Base-by-base conservation (phyloP, 2,113 vertebrate genomes). In the Callorhinus ursinus region DNA sequence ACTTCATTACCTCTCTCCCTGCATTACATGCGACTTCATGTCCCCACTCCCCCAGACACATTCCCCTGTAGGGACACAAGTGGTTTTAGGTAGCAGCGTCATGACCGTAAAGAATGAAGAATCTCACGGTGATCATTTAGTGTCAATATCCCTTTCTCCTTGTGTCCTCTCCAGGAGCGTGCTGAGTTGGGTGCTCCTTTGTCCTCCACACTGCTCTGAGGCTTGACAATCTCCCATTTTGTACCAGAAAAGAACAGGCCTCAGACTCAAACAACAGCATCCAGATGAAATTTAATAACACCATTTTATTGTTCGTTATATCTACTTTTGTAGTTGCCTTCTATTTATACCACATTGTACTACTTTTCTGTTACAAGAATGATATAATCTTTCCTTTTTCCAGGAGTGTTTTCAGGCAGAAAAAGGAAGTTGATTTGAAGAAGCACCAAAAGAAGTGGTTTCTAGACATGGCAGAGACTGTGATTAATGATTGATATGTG, bases 221-320 rank as follows among this genome's bases (percentile, higher is more conserved):
- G 10, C n/a, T 95, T 90, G 13, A 36, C 74, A 57, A 11, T 55
- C 46, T 26, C 71, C 4, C 28, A 90, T 63, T 46, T 61, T 61
- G 46, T 15, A 65, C 46, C 42, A 84, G 28, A 67, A 72, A 74
- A 92, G 6, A 84, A 71, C 18, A 55, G 12, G 4, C 24, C 59
- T 85, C 46, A 85, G 51, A 53, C 46, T 90, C 39, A 74, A 57
- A 85, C 31, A 65, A 55, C 24, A 91, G 88, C 59, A 61, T 71
- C 51, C 63, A 88, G 76, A 46, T 90, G 33, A 74, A 84, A 97
- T 81, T 79, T 93, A 90, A 88, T 90, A 80, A 53, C 65, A 33
- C 63, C 6, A 11, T 83, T 93, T 67, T 85, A 63, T 72, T 90
- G 92, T 90, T 80, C 39, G 79, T 39, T 74, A 49, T 79, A 61